Base-by-base conservation (phyloP, 2,797 vertebrate genomes). In the Tokudaia tokunoshimensis region DNA sequence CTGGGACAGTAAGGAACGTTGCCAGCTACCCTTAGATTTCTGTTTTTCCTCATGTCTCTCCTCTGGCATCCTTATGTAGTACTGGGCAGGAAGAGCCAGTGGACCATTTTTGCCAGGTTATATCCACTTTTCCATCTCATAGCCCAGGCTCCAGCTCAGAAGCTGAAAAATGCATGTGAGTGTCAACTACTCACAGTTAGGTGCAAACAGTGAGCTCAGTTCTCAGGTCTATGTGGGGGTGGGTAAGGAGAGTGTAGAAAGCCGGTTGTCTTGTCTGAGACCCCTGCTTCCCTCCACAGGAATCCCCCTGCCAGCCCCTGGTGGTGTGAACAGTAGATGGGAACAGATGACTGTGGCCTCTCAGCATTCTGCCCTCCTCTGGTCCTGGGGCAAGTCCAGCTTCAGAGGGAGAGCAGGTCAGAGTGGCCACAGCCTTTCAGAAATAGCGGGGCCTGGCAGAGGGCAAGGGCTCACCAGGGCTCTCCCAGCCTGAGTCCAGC, bases 381-480 rank as follows among this genome's bases (percentile, higher is more conserved):
- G 24, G 7, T 82, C 55, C 76, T 41, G 65, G 50, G 80, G 47
- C 0, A 14, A 83, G 67, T 65, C 85, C 63, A 83, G 89, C 26
- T 6, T 6, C 2, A 34, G 14, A 89, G n/a, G 2, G 37, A 87
- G 34, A 26, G 31, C 8, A 59, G 72, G 87, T 41, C 55, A 31
- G 72, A 52, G 20, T 24, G 31, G 84, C 65, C 93, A 59, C 81
- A 93, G 91, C 81, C 82, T 96, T 87, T 90, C 17, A 12, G 93
- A 94, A 89, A 72, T 79, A 94, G 88, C 87, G 26, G 63, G 0
- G 0, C 81, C 94, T 91, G 86, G 78, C 74, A 12, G 1, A 81
- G 76, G 84, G 90, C 83, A 34, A 85, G 67, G 76, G 41, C 74
- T 96, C 65, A 20, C 81, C 2, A 55, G 80, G 96, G 41, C 50